phyloP scores from a whole-genome alignment of 2,888 invertebrate species.

The Strigamia crassipes region DNA sequence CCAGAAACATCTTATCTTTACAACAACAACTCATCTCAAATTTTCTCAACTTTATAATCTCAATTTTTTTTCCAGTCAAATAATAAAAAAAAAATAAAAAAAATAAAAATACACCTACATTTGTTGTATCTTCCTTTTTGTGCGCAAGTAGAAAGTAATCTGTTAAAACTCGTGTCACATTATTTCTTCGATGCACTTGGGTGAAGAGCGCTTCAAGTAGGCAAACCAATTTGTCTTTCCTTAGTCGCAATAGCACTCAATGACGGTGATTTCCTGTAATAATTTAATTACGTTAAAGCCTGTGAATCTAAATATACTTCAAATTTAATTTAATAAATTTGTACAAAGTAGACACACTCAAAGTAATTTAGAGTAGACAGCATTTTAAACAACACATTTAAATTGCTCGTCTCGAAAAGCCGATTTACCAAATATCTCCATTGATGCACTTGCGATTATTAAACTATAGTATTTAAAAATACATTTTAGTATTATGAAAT shows the following conservation, averaged over 20 bases:
- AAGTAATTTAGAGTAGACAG: too few relatives aligned
- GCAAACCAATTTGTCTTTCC: conserved; percentile 8
- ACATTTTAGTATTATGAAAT: too few relatives aligned
- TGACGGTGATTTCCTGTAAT: not conserved
- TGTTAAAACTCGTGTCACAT: not conserved
- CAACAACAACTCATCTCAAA: not conserved
- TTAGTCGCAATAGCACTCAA: not conserved
- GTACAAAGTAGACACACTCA: too few relatives aligned
- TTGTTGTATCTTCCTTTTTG: not conserved
- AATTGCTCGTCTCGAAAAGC: too few relatives aligned
- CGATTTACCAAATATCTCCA: too few relatives aligned
- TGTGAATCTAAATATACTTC: not conserved
- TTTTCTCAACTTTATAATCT: not conserved
- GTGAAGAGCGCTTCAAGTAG: conserved; percentile 10
- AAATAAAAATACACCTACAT: not conserved
- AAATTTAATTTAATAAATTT: not conserved
- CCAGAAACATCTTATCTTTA: not conserved
- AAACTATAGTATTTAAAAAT: too few relatives aligned
- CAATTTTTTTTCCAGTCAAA: not conserved
- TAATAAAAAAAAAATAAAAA: not conserved
- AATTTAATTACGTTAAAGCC: not conserved
- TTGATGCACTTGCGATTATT: too few relatives aligned
- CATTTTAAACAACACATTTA: too few relatives aligned
- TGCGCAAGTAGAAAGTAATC: not conserved
- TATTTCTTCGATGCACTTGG: not conserved